A percentile compares a stretch with the other conserved stretches of the same genome.
Evolutionary conservation across 2,888 invertebrate species (phyloP).

Genomic region (Celastrina argiolus): DNA sequence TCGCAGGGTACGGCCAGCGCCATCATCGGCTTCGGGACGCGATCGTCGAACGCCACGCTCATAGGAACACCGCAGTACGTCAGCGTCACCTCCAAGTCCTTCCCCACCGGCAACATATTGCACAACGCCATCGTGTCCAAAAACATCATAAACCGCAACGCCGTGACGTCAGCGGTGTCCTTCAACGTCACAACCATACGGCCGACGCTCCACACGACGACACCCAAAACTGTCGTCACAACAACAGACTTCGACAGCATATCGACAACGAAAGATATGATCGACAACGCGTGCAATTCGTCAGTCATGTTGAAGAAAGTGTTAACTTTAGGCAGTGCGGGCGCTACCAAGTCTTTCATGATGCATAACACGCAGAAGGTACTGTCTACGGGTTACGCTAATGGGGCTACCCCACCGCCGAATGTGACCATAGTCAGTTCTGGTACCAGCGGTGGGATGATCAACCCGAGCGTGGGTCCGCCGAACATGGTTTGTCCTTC

Average conservation of each 20-base stretch:
- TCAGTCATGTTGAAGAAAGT: conserved; percentile 75
- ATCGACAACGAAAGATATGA: conserved; percentile 72
- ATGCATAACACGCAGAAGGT: conserved; percentile 75
- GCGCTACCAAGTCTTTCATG: conserved; percentile 68
- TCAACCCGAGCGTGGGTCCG: conserved; percentile 47
- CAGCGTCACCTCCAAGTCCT: conserved; percentile 68
- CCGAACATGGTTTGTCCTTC: conserved; percentile 55
- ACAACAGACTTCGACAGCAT: conserved; percentile 63
- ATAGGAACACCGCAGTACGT: conserved; percentile 69
- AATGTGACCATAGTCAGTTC: conserved; percentile 73
- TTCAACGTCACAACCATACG: conserved; percentile 62
- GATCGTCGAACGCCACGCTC: conserved; percentile 59
- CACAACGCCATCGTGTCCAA: conserved; percentile 73
- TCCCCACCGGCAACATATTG: conserved; percentile 71
- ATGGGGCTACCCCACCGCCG: conserved; percentile 64
- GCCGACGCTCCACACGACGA: conserved; percentile 53
- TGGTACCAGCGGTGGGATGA: conserved; percentile 52
- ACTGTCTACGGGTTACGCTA: conserved; percentile 66
- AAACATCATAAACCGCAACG: conserved; percentile 62
- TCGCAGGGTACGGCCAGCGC: conserved; percentile 70
- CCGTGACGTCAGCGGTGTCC: conserved; percentile 54
- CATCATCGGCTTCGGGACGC: conserved; percentile 67
- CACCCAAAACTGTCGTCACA: conserved; percentile 55
- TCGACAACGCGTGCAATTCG: conserved; percentile 72
- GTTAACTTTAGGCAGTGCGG: conserved; percentile 67